Base-by-base conservation (phyloP, 1,140 invertebrate genomes). In the Drosophila pandora region DNA sequence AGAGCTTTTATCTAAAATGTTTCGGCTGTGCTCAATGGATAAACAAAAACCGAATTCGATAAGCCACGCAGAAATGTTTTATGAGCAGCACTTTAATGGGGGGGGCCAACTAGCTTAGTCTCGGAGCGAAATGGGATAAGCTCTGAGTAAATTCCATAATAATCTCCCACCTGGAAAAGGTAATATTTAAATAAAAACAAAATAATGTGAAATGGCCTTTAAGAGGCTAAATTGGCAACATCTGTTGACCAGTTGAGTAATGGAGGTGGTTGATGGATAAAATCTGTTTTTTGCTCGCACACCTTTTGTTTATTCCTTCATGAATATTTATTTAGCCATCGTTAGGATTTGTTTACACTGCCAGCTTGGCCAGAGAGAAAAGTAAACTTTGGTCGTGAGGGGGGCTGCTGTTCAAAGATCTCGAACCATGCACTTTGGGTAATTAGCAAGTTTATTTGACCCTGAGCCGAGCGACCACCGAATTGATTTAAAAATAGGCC, bases 231-330 rank as follows among this genome's bases (percentile, higher is more conserved):
- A 56, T 70, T 34, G 45, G 39, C 30, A 49, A 55, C 68, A 73
- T 73, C 69, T 73, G 70, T 28, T 61, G 57, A 43, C 49, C 56
- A 60, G 68, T 72, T 73, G 50, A 73, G 43, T 62, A 72, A 71
- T 71, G 45, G 63, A 13, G 41, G 25, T 41, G 34, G 52, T 17
- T 39, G 63, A 69, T 68, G 50, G 41, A 56, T 30, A 69, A 9
- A 28, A 28, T 56, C 65, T 68, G 53, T 6, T 30, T 65, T 41
- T 37, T 6, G 8, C 8, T 13, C 21, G 10, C 30, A 25, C 54
- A 64, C 61, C 43, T 64, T 57, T 64, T 64, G 61, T 68, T 55
- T 68, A 67, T 47, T 54, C 32, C 30, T n/a, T 55, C 6, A n/a
- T 32, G 54, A 57, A 69, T 49, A 69, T 69, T 69, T 69, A 68